Evolutionary conservation across 2,888 invertebrate genomes (phyloP).

Genomic region (Chloroclystis v-ata): DNA sequence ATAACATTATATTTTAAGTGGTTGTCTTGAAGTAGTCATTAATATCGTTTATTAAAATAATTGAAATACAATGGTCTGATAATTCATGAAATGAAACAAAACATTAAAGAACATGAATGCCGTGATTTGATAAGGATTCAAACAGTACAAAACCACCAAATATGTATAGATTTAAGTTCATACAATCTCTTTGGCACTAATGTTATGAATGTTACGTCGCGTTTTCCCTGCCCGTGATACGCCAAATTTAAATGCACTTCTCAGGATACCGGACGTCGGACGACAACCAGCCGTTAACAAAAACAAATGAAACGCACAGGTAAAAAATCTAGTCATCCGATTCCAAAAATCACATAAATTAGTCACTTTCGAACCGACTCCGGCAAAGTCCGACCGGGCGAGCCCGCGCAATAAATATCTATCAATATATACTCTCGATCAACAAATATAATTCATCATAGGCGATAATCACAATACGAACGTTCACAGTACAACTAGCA

Average conservation of each 20-base stretch:
- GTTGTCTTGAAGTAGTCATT: too few relatives aligned
- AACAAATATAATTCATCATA: constrained; percentile 71
- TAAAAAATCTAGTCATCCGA: constrained; percentile 38
- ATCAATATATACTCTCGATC: constrained; percentile 69
- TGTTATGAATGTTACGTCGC: constrained; percentile 43
- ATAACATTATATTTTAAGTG: too few relatives aligned
- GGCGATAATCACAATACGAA: constrained; percentile 56
- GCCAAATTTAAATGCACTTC: constrained; percentile 58
- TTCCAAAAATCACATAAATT: constrained; percentile 16
- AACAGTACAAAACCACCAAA: background rate
- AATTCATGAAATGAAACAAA: too few relatives aligned
- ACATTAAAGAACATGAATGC: too few relatives aligned
- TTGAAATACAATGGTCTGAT: too few relatives aligned
- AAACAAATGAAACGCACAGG: constrained; percentile 40
- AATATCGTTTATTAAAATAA: too few relatives aligned
- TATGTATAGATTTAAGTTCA: constrained; percentile 12
- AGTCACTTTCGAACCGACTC: constrained; percentile 20
- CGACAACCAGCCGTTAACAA: constrained; percentile 1
- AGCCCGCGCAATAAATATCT: constrained; percentile 60
- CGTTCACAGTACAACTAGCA: constrained; percentile 38
- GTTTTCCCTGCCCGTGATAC: constrained; percentile 58
- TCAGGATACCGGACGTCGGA: constrained; percentile 44
- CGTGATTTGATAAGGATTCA: too few relatives aligned
- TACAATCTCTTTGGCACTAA: constrained; percentile 48
- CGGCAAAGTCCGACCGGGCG: constrained; percentile 22